Percentiles rank a stretch among this genome's conserved stretches.
Evolutionary conservation across 2,888 invertebrate species (phyloP).

Genomic region (Salticus scenicus): DNA sequence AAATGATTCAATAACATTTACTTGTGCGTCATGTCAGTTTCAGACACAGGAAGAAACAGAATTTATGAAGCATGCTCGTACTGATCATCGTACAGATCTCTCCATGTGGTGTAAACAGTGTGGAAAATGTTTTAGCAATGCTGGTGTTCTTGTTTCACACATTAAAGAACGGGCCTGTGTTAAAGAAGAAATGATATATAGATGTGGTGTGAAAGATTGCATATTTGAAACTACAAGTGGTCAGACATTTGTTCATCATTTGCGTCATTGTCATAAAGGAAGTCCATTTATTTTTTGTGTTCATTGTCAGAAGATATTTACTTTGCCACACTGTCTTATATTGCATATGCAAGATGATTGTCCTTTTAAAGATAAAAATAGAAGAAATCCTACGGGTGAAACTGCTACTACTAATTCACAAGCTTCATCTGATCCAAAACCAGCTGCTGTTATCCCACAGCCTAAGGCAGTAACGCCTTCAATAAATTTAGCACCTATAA

Average conservation of each 20-base stretch:
- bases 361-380: constrained; percentile 49
- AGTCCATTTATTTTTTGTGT: constrained; percentile 66
- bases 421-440: neutral
- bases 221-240: constrained; percentile 53
- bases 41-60: constrained; percentile 44
- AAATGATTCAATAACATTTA: constrained; percentile 15
- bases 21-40: constrained; percentile 61
- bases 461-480: neutral
- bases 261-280: constrained; percentile 63
- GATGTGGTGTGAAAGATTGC: constrained; percentile 62
- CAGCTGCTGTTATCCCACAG: neutral
- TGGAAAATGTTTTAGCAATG: constrained; percentile 64
- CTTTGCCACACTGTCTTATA: constrained; percentile 61
- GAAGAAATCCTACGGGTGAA: constrained; percentile 10
- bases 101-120: constrained; percentile 67
- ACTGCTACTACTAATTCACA: neutral
- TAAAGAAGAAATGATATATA: constrained; percentile 58
- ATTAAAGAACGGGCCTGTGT: constrained; percentile 48
- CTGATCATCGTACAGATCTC: constrained; percentile 57
- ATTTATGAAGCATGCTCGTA: constrained; percentile 63
- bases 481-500: neutral
- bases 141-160: constrained; percentile 57
- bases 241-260: constrained; percentile 65
- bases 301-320: constrained; percentile 64
- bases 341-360: constrained; percentile 67